phyloP scores from a whole-genome alignment of 1,140 invertebrate genomes.

The Andricus grossulariae region DNA sequence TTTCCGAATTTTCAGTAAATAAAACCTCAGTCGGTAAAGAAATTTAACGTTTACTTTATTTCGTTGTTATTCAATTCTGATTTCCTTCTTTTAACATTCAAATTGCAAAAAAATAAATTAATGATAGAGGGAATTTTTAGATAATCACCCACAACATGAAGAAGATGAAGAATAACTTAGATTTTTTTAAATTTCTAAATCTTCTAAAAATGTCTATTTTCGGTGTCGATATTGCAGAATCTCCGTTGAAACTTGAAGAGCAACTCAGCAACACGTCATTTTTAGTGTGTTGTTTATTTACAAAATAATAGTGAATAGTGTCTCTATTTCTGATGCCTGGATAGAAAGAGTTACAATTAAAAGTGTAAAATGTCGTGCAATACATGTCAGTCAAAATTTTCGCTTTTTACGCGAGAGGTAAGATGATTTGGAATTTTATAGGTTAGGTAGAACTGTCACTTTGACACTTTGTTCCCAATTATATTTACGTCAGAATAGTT shows the following conservation, averaged over 20 bases:
- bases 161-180: not conserved
- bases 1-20: not conserved
- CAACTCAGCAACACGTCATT: not conserved
- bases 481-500: not conserved
- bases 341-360: slow-evolving; percentile 7
- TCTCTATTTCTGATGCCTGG: not conserved
- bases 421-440: slow-evolving; percentile 42
- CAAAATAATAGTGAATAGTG: not conserved
- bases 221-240: not conserved
- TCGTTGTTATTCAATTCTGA: too few relatives aligned
- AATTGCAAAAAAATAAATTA: not conserved
- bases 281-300: not conserved
- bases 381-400: slow-evolving; percentile 65
- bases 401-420: slow-evolving; percentile 68
- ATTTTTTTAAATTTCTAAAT: too few relatives aligned
- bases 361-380: slow-evolving; percentile 65
- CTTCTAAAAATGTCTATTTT: too few relatives aligned
- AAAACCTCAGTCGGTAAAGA: not conserved
- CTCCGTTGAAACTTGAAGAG: not conserved
- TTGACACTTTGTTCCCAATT: slow-evolving; percentile 15
- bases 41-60: not conserved
- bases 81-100: too few relatives aligned
- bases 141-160: not conserved
- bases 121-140: not conserved
- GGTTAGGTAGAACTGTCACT: slow-evolving; percentile 45